phyloP scores from a whole-genome alignment of 2,888 invertebrate genomes.

The Amblyjoppa proteus region DNA sequence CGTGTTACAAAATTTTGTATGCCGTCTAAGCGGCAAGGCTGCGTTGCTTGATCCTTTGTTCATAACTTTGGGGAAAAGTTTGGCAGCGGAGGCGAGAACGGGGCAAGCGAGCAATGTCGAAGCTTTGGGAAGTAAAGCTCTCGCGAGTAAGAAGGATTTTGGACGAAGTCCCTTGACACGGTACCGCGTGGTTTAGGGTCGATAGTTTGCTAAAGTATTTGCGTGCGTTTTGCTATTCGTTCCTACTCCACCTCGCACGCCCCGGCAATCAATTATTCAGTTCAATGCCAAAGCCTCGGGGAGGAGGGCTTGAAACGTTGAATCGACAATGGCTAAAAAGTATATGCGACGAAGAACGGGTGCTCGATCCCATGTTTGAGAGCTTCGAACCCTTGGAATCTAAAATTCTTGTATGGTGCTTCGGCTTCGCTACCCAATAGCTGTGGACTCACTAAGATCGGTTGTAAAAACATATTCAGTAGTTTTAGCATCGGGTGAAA shows the following conservation, averaged over 20 bases:
- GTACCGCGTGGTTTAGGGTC: constrained; percentile 24
- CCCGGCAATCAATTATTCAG: constrained; percentile 46
- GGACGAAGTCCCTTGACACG: constrained; percentile 28
- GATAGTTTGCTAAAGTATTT: constrained; percentile 38
- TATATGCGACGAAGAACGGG: background rate
- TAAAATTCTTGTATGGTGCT: background rate
- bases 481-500: too few relatives aligned
- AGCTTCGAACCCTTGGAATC: background rate
- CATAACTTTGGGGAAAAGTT: constrained; percentile 50
- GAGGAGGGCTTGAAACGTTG: background rate
- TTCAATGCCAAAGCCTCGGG: constrained; percentile 15
- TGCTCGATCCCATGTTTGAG: background rate
- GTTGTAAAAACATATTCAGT: too few relatives aligned
- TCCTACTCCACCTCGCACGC: background rate
- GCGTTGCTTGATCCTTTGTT: constrained; percentile 51
- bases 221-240: constrained; percentile 17
- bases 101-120: constrained; percentile 22
- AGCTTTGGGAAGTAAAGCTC: constrained; percentile 33
- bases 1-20: constrained; percentile 48
- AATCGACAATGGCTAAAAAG: constrained; percentile 10
- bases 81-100: constrained; percentile 18
- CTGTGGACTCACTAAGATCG: background rate
- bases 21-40: constrained; percentile 10
- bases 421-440: background rate
- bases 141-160: constrained; percentile 51